phyloP scores from a whole-genome alignment of 1,140 invertebrate species.

The Anoplophora glabripennis region DNA sequence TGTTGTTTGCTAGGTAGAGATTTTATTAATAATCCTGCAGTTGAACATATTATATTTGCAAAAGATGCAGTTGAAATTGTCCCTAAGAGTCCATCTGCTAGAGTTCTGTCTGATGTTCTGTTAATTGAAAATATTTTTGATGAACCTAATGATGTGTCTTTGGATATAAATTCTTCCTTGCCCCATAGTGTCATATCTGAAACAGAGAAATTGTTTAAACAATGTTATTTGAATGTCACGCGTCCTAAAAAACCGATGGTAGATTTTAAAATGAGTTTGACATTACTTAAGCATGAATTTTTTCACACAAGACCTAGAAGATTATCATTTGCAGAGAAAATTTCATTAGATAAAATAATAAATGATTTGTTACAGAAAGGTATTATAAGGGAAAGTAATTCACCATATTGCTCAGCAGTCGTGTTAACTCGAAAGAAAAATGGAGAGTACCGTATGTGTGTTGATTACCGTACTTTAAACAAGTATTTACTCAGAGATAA shows the following conservation, averaged over 20 bases:
- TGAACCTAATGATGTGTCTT: neutral
- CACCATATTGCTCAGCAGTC: neutral
- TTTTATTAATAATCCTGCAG: no score
- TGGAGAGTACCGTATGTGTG: constrained; percentile 34
- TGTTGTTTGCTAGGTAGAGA: no score
- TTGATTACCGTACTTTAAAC: constrained; percentile 41
- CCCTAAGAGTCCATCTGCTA: no score
- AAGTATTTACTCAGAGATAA: constrained; percentile 34
- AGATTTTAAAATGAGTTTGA: constrained; percentile 26
- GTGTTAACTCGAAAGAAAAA: constrained; percentile 28
- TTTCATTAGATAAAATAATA: constrained; percentile 37
- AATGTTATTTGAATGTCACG: neutral
- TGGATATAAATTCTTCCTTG: neutral
- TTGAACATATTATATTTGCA: no score
- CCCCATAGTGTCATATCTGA: neutral
- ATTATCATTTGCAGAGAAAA: constrained; percentile 36
- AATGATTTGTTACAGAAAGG: constrained; percentile 37
- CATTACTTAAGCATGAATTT: constrained; percentile 28
- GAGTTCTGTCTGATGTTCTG: neutral
- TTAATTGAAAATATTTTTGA: neutral
- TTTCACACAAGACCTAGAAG: constrained; percentile 36
- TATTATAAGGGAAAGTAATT: neutral
- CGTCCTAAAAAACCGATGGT: neutral
- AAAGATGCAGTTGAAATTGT: no score
- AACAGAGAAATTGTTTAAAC: neutral